Evolutionary conservation across 1,140 invertebrate genomes (phyloP), one percentile per base, ranked within the genome.

Genomic region (Odontomachus brunneus): DNA sequence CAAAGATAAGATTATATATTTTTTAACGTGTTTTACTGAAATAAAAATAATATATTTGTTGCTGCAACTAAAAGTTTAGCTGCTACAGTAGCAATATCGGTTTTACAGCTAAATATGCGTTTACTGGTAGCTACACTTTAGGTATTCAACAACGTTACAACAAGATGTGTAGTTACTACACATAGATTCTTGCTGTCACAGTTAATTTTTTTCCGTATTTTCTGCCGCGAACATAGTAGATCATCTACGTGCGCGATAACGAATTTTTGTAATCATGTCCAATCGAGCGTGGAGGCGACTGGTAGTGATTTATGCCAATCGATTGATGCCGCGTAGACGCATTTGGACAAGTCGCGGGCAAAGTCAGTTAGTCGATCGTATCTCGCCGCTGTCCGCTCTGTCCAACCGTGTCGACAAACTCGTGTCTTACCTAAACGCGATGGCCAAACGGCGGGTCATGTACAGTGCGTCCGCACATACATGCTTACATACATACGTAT

Each of bases 371-470:
- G 38, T 44, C 38, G 22, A 44, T 69, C 48, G 29, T 63, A 63
- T 76, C n/a, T n/a, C 74, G 63, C 51, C 71, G n/a, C 69, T 29
- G n/a, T n/a, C 7, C 51, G 19, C 17, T 29, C 29, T 14, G 26
- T 69, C 24, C 51, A 44, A 57, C 63, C 33, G 65, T 84, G 75
- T 73, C 38, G 73, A 69, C 72, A 82, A 80, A 66, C 51, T 51
- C 33, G 66, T 62, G 67, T 80, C 67, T 80, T 74, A 69, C 69
- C 38, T 80, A 87, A 87, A 87, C 86, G 76, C 67, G 73, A 59
- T 44, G 15, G 57, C 49, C 76, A 24, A 63, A 22, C 53, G 38
- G 29, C 15, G 84, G 26, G 12, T 1, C 38, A 38, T 55, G 74
- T 66, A 51, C 57, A 11, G 55, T 72, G 29, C 22, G 26, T 22